Percentiles rank a stretch among this genome's conserved stretches.
These are phyloP conservation scores for Xylocopa sonorina DNA, from an alignment of 1,140 invertebrate species.

Conservation along the genomic window DNA sequence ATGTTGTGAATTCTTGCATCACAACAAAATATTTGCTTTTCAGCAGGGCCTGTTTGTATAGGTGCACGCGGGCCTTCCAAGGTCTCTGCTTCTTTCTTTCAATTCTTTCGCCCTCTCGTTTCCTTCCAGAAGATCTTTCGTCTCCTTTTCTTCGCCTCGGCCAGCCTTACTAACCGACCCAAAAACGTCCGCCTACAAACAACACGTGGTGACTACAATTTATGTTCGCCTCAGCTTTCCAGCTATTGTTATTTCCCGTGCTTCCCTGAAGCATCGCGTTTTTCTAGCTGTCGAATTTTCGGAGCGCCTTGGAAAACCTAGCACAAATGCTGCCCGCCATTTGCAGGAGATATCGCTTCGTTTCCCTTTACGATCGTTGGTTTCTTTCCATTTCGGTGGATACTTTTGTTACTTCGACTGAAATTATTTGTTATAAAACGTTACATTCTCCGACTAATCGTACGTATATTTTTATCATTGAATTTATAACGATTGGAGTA, in stretches of 20 bases:
- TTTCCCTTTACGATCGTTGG: no score
- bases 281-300: not conserved
- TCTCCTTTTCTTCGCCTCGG: conserved; percentile 64
- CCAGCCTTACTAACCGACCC: conserved; percentile 67
- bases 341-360: not conserved
- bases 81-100: conserved; percentile 71
- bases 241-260: conserved; percentile 6
- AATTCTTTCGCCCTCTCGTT: conserved; percentile 66
- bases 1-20: conserved; percentile 77
- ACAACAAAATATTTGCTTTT: conserved; percentile 80
- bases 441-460: no score
- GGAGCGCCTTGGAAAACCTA: no score
- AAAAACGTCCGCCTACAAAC: conserved; percentile 74
- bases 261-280: not conserved
- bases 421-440: no score
- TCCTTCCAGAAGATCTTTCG: conserved; percentile 67
- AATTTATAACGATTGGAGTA: no score
- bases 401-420: no score
- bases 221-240: conserved; percentile 20
- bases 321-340: not conserved
- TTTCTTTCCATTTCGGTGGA: not conserved
- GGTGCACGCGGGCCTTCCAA: conserved; percentile 70
- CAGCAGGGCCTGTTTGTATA: conserved; percentile 75
- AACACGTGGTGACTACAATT: conserved; percentile 69
- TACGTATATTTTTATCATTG: no score